Evolutionary conservation across 2,888 invertebrate genomes (phyloP).

Genomic region (Lasiommata megera): DNA sequence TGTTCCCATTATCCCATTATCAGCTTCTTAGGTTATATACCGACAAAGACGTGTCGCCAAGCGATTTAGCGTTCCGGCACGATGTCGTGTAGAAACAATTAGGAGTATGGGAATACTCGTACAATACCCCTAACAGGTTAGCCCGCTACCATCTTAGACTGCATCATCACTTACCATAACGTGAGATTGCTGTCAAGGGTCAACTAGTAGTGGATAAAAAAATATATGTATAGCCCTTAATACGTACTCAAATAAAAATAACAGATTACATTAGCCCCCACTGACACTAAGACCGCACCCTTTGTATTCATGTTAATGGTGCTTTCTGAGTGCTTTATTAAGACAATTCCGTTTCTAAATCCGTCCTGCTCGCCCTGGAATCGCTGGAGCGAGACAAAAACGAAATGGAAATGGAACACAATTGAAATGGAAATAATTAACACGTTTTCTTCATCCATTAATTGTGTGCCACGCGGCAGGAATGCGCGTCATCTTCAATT

Average conservation of each 20-base stretch:
- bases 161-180: too few species aligned
- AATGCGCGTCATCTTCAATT: too few species aligned
- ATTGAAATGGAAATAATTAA: constrained; percentile 15
- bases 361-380: constrained; percentile 22
- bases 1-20: too few species aligned
- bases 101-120: too few species aligned
- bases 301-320: constrained; percentile 27
- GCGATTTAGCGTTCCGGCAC: too few species aligned
- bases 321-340: constrained; percentile 32
- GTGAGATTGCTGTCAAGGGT: too few species aligned
- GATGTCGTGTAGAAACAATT: too few species aligned
- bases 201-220: not conserved
- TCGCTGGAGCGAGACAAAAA: constrained; percentile 18
- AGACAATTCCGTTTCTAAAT: constrained; percentile 32
- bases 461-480: not conserved
- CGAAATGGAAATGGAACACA: not conserved
- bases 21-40: too few species aligned
- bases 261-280: not conserved
- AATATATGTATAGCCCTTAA: too few species aligned
- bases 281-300: constrained; percentile 18
- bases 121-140: too few species aligned
- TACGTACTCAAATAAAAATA: not conserved
- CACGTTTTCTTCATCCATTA: constrained; percentile 12
- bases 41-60: too few species aligned
- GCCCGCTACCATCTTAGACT: too few species aligned